A percentile compares a stretch with the other conserved stretches of the same genome.
phyloP scores from a whole-genome alignment of 2,797 vertebrate genomes.

The Pangasius mekongensis region DNA sequence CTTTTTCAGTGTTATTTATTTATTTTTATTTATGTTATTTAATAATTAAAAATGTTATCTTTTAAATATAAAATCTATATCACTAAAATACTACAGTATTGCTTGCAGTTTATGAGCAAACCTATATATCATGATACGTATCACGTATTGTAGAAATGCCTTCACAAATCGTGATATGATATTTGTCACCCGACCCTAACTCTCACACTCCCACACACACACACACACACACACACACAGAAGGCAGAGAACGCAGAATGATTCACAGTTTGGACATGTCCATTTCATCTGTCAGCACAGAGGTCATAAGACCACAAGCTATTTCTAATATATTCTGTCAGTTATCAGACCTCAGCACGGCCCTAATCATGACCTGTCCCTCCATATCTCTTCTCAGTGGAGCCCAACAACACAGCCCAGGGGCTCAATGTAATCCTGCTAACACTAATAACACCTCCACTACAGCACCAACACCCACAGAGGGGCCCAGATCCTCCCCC shows the following conservation, averaged over 20 bases:
- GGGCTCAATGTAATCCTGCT: conserved; percentile 68
- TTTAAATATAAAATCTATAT: background rate
- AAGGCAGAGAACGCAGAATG: background rate
- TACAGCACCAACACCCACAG: conserved; percentile 52
- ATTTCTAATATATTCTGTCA: conserved; percentile 70
- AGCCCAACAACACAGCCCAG: conserved; percentile 39
- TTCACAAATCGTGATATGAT: background rate
- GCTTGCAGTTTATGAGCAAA: background rate
- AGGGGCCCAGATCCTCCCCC: conserved; percentile 55
- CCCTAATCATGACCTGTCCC: conserved; percentile 50
- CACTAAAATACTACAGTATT: background rate
- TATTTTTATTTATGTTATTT: background rate
- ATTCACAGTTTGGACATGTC: conserved; percentile 5
- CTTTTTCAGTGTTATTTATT: background rate
- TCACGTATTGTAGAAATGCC: background rate
- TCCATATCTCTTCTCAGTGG: conserved; percentile 27
- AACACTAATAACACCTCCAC: conserved; percentile 61
- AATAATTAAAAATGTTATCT: background rate
- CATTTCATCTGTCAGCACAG: conserved; percentile 71
- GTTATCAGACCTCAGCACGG: conserved; percentile 68
- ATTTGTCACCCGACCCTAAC: background rate
- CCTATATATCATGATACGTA: background rate
- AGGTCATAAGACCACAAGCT: conserved; percentile 65
- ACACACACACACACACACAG: background rate
- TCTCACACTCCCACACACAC: background rate